Base-by-base conservation (phyloP, 2,113 vertebrate species). In the Callopanchax toddi region DNA sequence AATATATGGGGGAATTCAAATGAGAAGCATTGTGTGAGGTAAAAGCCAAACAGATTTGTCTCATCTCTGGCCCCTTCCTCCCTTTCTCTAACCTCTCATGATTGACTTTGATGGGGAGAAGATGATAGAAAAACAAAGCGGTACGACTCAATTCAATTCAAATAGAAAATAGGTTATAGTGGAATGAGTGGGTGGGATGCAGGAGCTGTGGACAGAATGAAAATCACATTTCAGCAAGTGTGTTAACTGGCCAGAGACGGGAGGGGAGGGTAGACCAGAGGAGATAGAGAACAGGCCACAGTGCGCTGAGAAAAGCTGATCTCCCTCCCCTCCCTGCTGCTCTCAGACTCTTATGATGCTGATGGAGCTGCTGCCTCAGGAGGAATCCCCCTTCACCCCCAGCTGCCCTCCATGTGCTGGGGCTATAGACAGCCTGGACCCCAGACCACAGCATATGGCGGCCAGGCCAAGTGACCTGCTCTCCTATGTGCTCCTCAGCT, bases 81-180 rank as follows among this genome's bases (percentile, higher is more conserved):
- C 67, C 75, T 77, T 87, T 58, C 81, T 43, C 67, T 69, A 48
- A 87, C 74, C 79, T 86, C 85, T 86, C 78, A 69, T 67, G 60
- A 84, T 71, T 72, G 79, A 89, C 90, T 91, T 90, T 91, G 88
- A 90, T 90, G 84, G 87, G 83, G 70, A 86, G 77, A 75, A 84
- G 82, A 90, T 92, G 89, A 91, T 80, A 79, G 87, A 81, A 85
- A 91, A 89, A 91, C 85, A 90, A 89, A 81, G 83, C 83, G 32
- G 44, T 62, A 26, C 60, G 72, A 81, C 71, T 84, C 59, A 71
- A 71, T 85, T 91, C 83, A 87, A 87, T 89, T 81, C 48, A 20
- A 63, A 51, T 51, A 40, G 46, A 82, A 85, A 89, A 89, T 81
- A 78, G 80, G 83, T 73, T 77, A 29, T 51, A 48, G 79, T 74